Evolutionary conservation across 2,113 vertebrate species (phyloP).

Genomic region (Myrmophylax atrothorax): DNA sequence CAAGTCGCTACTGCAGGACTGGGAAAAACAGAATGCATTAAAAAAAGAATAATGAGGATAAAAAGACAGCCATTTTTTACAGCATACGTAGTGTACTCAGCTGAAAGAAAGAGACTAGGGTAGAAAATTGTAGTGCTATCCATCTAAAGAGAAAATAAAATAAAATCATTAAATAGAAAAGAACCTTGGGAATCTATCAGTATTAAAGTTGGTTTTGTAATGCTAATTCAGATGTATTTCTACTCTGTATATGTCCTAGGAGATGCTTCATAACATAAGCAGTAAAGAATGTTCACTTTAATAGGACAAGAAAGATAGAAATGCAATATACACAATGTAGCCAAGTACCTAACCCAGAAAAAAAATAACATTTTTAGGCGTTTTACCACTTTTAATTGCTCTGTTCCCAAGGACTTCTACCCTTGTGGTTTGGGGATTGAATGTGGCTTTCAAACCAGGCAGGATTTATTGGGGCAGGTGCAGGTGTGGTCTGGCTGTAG

Average conservation of each 20-base stretch:
- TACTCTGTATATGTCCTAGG: background rate
- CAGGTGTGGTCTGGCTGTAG: background rate
- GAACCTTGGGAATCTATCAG: background rate
- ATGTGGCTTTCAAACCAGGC: background rate
- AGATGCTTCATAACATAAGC: background rate
- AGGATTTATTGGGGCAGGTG: background rate
- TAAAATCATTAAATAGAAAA: background rate
- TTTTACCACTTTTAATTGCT: background rate
- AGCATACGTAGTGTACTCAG: background rate
- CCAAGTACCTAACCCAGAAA: background rate
- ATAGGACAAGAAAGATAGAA: background rate
- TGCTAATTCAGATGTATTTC: background rate
- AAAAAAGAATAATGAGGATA: background rate
- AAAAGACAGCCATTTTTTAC: background rate
- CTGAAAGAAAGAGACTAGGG: background rate
- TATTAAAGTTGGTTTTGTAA: background rate
- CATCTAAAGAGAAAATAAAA: background rate
- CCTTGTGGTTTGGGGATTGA: background rate
- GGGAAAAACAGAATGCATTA: background rate
- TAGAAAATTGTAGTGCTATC: background rate
- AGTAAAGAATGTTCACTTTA: background rate
- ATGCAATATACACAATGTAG: background rate
- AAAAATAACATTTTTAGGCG: background rate
- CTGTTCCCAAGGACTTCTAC: background rate
- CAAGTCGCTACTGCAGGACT: background rate